These are phyloP conservation scores for Montifringilla adamsi DNA, from an alignment of 2,113 vertebrate species.

Conservation along the genomic window DNA sequence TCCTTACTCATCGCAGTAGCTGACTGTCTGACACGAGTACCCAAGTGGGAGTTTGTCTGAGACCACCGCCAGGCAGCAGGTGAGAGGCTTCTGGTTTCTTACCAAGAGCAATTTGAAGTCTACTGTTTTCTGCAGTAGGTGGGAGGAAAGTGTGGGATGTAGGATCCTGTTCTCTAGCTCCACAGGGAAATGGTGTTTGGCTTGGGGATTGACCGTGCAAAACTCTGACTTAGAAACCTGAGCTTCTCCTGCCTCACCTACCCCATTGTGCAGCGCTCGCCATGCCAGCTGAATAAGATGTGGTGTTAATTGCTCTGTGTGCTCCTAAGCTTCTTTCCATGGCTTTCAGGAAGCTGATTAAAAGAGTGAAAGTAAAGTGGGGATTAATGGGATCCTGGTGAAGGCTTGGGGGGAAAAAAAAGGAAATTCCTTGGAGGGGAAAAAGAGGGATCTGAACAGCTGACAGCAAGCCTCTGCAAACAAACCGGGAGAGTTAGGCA, in stretches of 20 bases:
- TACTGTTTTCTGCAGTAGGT: background rate
- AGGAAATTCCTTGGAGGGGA: constrained; percentile 15
- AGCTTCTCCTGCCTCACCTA: background rate
- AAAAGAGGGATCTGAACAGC: constrained; percentile 42
- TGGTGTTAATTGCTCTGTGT: background rate
- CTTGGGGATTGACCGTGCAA: background rate
- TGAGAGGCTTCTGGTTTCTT: background rate
- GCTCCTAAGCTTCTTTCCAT: constrained; percentile 22
- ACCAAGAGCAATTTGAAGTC: background rate
- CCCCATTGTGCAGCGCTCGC: background rate
- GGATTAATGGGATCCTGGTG: constrained; percentile 23
- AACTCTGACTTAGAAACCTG: background rate
- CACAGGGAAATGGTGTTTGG: background rate
- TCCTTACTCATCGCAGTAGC: background rate
- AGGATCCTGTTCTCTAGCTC: background rate
- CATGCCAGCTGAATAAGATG: background rate
- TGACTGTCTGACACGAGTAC: background rate
- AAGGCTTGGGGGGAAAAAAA: background rate
- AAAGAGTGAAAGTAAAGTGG: constrained; percentile 26
- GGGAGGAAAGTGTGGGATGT: background rate
- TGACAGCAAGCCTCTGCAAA: constrained; percentile 55
- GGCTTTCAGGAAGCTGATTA: constrained; percentile 42
- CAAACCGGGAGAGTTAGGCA: constrained; percentile 4
- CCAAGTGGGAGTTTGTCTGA: background rate
- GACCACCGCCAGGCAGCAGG: background rate